These are phyloP conservation scores for Lycopodina hypogea DNA, from an alignment of 37 sponge, comb jelly and placozoan genomes.

Conservation along the genomic window DNA sequence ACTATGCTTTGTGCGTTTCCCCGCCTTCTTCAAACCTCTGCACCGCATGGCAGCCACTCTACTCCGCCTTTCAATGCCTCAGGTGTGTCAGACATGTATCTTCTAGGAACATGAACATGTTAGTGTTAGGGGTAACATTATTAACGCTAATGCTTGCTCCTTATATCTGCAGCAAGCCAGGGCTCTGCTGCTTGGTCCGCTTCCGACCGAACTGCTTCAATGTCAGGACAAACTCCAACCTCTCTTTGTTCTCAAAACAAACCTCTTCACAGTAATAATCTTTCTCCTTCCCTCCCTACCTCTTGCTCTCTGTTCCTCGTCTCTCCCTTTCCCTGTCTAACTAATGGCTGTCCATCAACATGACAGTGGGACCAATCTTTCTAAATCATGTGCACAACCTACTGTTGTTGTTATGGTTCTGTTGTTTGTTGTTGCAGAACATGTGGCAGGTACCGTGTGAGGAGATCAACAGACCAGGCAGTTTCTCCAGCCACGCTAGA, in stretches of 20 bases:
- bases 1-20: constrained; percentile 53
- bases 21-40: constrained; percentile 60
- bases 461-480: constrained; percentile 70
- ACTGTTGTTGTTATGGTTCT: too few species aligned
- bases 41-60: constrained; percentile 39
- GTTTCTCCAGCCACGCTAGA: constrained; percentile 54
- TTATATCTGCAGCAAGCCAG: constrained; percentile 30
- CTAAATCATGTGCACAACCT: not conserved
- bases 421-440: constrained; percentile 31
- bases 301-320: not conserved
- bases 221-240: constrained; percentile 57
- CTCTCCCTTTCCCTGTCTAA: not conserved
- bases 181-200: constrained; percentile 50
- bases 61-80: constrained; percentile 13
- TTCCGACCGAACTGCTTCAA: constrained; percentile 29
- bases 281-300: not conserved
- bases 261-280: constrained; percentile 50
- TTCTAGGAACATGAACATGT: not conserved
- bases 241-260: constrained; percentile 51
- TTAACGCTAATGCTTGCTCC: too few species aligned
- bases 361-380: too few species aligned
- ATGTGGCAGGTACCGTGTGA: constrained; percentile 59
- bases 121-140: too few species aligned
- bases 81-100: constrained; percentile 18
- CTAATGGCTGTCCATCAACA: too few species aligned